Evolutionary conservation across 2,797 vertebrate genomes (phyloP).

Genomic region (Gorsachius magnificus): DNA sequence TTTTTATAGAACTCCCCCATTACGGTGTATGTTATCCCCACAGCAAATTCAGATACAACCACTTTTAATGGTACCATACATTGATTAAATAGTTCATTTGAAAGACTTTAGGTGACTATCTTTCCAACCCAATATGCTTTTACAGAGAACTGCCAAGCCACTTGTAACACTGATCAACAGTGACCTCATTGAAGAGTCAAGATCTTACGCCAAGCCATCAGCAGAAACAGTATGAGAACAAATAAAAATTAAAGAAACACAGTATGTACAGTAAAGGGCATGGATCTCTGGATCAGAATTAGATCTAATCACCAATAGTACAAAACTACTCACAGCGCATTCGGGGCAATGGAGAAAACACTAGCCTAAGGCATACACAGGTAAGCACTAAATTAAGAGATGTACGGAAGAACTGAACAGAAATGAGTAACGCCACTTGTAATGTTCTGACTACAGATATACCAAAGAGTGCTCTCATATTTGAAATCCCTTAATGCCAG

Average conservation of each 20-base stretch:
- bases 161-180: conserved; percentile 86
- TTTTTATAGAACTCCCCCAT: conserved; percentile 84
- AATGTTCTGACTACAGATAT: conserved; percentile 66
- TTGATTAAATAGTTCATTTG: conserved; percentile 85
- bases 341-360: conserved; percentile 79
- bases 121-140: conserved; percentile 80
- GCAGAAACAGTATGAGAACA: conserved; percentile 81
- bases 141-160: conserved; percentile 83
- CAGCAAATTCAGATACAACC: conserved; percentile 91
- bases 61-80: conserved; percentile 88
- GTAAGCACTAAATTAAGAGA: conserved; percentile 72
- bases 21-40: conserved; percentile 84
- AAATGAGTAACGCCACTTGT: conserved; percentile 56
- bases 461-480: conserved; percentile 55
- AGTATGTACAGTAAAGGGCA: conserved; percentile 78
- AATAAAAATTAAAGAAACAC: conserved; percentile 78
- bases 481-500: conserved; percentile 46
- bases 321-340: conserved; percentile 80
- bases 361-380: conserved; percentile 77
- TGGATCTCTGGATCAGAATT: conserved; percentile 73
- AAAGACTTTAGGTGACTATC: conserved; percentile 79
- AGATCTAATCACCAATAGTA: conserved; percentile 80
- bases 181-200: conserved; percentile 80
- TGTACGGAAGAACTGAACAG: conserved; percentile 72
- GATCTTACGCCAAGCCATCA: conserved; percentile 82